Percentiles rank a stretch among this genome's conserved stretches.
Conservation (phyloP, 2,797 vertebrate species). For the Tadarida brasiliensis region DNA sequence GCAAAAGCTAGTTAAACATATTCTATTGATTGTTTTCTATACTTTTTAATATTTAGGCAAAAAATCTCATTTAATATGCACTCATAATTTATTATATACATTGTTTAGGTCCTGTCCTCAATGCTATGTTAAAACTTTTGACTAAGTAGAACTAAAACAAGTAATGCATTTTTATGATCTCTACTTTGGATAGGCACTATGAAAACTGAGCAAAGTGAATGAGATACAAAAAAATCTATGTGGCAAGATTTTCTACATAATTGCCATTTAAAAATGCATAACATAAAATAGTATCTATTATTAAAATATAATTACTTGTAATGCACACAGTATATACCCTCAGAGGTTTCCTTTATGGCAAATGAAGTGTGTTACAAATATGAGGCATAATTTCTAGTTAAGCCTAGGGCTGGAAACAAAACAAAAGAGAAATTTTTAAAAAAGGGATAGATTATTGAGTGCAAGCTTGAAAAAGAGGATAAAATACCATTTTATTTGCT, state of each 20-base stretch:
- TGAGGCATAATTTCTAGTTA: constrained; percentile 31
- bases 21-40: background rate
- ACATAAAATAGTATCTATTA: constrained; percentile 1
- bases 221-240: background rate
- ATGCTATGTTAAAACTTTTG: background rate
- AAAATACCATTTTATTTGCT: constrained; percentile 10
- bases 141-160: background rate
- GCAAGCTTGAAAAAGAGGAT: background rate
- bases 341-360: background rate
- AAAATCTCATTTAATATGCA: background rate
- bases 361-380: constrained; percentile 40
- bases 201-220: background rate
- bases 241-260: background rate
- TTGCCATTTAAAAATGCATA: background rate
- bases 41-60: background rate
- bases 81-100: background rate
- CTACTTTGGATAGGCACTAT: background rate
- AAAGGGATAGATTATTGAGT: background rate
- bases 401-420: constrained; percentile 53
- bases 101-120: background rate
- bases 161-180: background rate
- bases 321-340: background rate
- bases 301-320: constrained; percentile 39
- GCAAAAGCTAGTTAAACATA: background rate
- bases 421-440: background rate